Conservation (phyloP, 2,113 vertebrate genomes). For the Herpailurus yagouaroundi region DNA sequence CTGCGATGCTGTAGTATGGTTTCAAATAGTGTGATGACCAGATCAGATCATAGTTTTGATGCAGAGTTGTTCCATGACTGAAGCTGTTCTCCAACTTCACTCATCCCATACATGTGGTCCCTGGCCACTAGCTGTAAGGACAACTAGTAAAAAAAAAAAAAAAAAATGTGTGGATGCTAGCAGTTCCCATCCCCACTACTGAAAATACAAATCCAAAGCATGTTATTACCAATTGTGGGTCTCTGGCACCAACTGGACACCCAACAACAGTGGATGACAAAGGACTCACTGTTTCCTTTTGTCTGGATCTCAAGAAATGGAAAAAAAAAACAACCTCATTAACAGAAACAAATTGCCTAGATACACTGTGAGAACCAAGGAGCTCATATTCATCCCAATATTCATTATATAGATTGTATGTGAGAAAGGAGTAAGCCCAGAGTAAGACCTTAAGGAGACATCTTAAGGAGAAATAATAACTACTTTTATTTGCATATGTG, state of each 20-base stretch:
- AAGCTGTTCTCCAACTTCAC: not conserved
- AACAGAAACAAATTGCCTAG: not conserved
- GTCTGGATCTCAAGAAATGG: not conserved
- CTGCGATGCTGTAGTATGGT: not conserved
- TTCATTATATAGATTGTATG: slow-evolving; percentile 9
- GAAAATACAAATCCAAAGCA: not conserved
- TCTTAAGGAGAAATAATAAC: slow-evolving; percentile 64
- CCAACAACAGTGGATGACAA: not conserved
- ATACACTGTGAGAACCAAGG: not conserved
- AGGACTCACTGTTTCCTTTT: not conserved
- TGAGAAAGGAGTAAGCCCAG: slow-evolving; percentile 58
- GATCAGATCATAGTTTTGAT: not conserved
- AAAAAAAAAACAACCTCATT: not conserved
- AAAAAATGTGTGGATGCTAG: not conserved
- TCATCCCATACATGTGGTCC: not conserved
- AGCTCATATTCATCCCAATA: not conserved
- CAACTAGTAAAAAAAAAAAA: not conserved
- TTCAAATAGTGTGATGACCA: not conserved
- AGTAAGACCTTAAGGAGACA: slow-evolving; percentile 76
- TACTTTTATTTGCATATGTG: slow-evolving; percentile 44
- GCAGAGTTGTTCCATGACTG: not conserved
- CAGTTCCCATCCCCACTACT: not conserved
- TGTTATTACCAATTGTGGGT: not conserved
- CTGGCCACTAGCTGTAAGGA: not conserved
- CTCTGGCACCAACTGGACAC: not conserved